Base-by-base conservation (phyloP, 2,797 vertebrate genomes). In the Rhinatrema bivittatum region DNA sequence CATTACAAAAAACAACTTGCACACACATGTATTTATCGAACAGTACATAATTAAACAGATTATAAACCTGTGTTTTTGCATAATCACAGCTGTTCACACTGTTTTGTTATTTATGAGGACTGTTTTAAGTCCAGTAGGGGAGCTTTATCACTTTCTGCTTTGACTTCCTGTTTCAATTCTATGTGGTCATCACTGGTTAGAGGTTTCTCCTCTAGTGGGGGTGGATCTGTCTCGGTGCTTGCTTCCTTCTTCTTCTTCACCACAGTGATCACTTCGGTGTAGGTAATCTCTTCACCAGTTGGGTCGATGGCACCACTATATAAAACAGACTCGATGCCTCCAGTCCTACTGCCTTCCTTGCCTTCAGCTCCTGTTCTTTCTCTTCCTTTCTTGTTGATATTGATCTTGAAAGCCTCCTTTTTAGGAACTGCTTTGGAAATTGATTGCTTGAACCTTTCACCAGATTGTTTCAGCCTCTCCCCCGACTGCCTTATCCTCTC, bases 51-150 rank as follows among this genome's bases (percentile, higher is more conserved):
- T n/a, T n/a, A n/a, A n/a, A n/a, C n/a, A n/a, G n/a, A n/a, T n/a
- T n/a, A n/a, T n/a, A n/a, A n/a, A n/a, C n/a, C n/a, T n/a, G n/a
- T n/a, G n/a, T n/a, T n/a, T n/a, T n/a, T n/a, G n/a, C n/a, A n/a
- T n/a, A n/a, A n/a, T n/a, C n/a, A n/a, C n/a, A n/a, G n/a, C n/a
- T n/a, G n/a, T n/a, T n/a, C n/a, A n/a, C n/a, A n/a, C n/a, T n/a
- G n/a, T n/a, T n/a, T n/a, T n/a, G n/a, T n/a, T n/a, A n/a, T n/a
- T 76, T 87, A 91, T 2, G 81, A 82, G 3, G 90, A 78, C 62
- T 89, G 90, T 65, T 98, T 98, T 76, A 97, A 87, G 74, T 95
- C 91, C 47, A 94, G 77, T 65, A 94, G 77, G 7, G 82, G 74
- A 10, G 72, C 50, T 10, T 91, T 89, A 0, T 85, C 69, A 34